Conservation (phyloP, 2,888 invertebrate species). For the Folsomia candida region DNA sequence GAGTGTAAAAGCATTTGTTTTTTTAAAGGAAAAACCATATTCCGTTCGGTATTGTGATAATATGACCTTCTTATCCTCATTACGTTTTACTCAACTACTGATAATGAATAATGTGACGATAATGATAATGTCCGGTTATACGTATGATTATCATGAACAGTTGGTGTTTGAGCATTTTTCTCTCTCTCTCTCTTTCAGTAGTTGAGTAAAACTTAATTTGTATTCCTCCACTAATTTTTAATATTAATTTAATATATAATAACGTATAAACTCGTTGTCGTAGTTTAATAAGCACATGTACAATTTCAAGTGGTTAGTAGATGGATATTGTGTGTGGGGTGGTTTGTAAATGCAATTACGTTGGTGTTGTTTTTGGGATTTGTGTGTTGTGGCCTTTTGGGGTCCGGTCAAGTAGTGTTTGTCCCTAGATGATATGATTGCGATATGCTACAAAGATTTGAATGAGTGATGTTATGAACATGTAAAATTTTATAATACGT, state of each 20-base stretch:
- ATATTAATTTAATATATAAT: no score
- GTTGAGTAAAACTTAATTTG: neutral
- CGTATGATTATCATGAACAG: no score
- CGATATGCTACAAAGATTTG: neutral
- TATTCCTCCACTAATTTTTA: neutral
- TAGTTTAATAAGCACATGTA: no score
- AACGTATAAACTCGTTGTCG: no score
- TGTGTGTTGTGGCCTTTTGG: neutral
- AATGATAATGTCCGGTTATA: slow-evolving; percentile 10
- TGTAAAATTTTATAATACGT: neutral
- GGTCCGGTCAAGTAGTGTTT: neutral
- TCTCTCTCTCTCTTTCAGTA: no score
- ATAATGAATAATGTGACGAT: no score
- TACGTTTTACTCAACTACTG: slow-evolving; percentile 12
- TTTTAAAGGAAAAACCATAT: slow-evolving; percentile 7
- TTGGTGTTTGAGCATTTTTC: neutral
- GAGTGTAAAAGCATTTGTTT: neutral
- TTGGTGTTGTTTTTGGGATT: neutral
- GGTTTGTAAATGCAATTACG: no score
- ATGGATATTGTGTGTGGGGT: no score
- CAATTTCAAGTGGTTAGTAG: no score
- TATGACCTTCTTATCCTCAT: slow-evolving; percentile 2
- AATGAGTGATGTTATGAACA: neutral
- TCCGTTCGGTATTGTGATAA: slow-evolving; percentile 21
- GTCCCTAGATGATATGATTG: no score